Conservation (phyloP, 2,797 vertebrate genomes). For the Crax fasciolata region DNA sequence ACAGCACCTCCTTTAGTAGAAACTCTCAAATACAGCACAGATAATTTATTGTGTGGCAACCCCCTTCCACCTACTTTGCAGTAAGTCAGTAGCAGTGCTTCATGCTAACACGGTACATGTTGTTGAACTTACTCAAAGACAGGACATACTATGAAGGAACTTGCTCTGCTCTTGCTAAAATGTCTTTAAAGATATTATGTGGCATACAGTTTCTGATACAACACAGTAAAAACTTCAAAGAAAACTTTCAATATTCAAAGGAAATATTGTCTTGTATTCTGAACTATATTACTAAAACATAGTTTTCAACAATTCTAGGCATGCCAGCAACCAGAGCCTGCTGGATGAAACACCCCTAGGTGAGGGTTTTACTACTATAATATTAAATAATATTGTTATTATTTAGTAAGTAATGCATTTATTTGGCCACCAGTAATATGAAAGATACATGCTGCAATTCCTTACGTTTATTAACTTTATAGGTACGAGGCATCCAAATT, state of each 20-base stretch:
- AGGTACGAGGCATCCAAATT: not conserved
- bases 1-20: not conserved
- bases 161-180: not conserved
- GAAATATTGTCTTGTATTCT: not conserved
- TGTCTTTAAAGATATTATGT: not conserved
- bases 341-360: not conserved
- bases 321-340: not conserved
- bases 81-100: not conserved
- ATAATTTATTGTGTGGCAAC: not conserved
- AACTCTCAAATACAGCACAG: not conserved
- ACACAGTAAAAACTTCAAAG: not conserved
- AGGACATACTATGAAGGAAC: rapidly evolving
- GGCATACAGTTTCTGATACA: not conserved
- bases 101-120: rapidly evolving
- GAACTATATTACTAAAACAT: not conserved
- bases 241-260: not conserved
- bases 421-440: not conserved
- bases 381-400: not conserved
- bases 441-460: not conserved
- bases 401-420: not conserved
- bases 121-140: not conserved
- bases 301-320: not conserved
- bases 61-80: not conserved
- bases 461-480: not conserved
- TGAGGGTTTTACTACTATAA: not conserved